Percentiles rank a stretch among this genome's conserved stretches.
Conservation (phyloP, 2,113 vertebrate species). For the Sturnira hondurensis region DNA sequence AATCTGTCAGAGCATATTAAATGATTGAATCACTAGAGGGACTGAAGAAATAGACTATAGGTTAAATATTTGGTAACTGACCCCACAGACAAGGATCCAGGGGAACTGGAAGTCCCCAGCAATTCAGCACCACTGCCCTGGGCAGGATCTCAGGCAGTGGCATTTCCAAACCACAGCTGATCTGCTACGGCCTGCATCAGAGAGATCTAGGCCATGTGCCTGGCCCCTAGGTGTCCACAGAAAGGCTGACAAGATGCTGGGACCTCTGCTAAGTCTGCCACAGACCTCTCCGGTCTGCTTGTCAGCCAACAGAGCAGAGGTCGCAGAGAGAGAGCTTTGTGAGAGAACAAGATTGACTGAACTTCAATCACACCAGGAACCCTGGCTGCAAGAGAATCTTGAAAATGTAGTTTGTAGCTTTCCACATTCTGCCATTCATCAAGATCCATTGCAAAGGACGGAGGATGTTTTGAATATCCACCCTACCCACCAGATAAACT, state of each 20-base stretch:
- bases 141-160: neutral
- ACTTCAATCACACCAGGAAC: neutral
- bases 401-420: neutral
- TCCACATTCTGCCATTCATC: neutral
- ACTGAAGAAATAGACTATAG: neutral
- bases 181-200: neutral
- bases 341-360: neutral
- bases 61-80: neutral
- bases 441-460: neutral
- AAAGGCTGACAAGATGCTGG: neutral
- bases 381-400: neutral
- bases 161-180: neutral
- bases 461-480: neutral
- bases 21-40: neutral
- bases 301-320: neutral
- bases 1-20: neutral
- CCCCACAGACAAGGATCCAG: neutral
- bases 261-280: fast-evolving
- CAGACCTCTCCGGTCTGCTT: neutral
- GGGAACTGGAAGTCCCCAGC: neutral
- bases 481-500: neutral
- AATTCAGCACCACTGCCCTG: no score
- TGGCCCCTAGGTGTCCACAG: neutral
- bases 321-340: neutral
- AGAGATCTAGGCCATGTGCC: fast-evolving